These are phyloP conservation scores for Protonibea diacanthus DNA, from an alignment of 2,797 vertebrate genomes.

Conservation along the genomic window DNA sequence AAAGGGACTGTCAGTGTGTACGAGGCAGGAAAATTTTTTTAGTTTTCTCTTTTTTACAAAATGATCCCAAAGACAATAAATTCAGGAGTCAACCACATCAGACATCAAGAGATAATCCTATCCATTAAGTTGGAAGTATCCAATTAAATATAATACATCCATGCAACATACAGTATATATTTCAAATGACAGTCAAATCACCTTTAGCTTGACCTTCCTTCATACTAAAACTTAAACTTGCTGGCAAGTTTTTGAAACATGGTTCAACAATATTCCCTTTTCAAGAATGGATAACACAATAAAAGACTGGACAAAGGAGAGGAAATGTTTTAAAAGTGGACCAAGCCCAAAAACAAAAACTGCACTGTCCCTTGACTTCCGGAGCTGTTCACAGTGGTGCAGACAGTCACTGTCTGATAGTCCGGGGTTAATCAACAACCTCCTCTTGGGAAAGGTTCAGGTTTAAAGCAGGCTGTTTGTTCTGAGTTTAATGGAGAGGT, in stretches of 20 bases:
- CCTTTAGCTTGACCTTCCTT: slow-evolving; percentile 30
- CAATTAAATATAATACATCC: slow-evolving; percentile 49
- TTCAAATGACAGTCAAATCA: slow-evolving; percentile 36
- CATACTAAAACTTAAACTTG: slow-evolving; percentile 29
- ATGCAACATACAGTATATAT: slow-evolving; percentile 12
- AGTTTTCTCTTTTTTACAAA: slow-evolving; percentile 49
- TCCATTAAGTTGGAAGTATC: slow-evolving; percentile 26
- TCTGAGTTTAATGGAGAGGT: slow-evolving; percentile 11
- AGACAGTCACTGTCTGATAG: slow-evolving; percentile 10
- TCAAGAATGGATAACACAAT: slow-evolving; percentile 47
- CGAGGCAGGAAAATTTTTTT: slow-evolving; percentile 34
- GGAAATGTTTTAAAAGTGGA: slow-evolving; percentile 30
- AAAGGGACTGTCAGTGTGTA: slow-evolving; percentile 32
- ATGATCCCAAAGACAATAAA: slow-evolving; percentile 44
- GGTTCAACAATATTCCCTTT: slow-evolving; percentile 51
- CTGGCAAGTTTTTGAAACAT: slow-evolving; percentile 20
- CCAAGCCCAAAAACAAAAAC: slow-evolving; percentile 39
- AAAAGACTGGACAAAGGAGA: slow-evolving; percentile 47
- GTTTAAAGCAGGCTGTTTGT: slow-evolving; percentile 1
- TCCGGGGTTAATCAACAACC: slow-evolving; percentile 30
- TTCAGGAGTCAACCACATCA: slow-evolving; percentile 32
- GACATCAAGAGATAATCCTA: slow-evolving; percentile 54
- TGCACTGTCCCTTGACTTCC: slow-evolving; percentile 46
- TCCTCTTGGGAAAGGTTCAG: slow-evolving; percentile 19
- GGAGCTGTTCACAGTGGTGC: slow-evolving; percentile 12